Base-by-base conservation (phyloP, 2,888 invertebrate species). In the Ichneumoninae sp. region DNA sequence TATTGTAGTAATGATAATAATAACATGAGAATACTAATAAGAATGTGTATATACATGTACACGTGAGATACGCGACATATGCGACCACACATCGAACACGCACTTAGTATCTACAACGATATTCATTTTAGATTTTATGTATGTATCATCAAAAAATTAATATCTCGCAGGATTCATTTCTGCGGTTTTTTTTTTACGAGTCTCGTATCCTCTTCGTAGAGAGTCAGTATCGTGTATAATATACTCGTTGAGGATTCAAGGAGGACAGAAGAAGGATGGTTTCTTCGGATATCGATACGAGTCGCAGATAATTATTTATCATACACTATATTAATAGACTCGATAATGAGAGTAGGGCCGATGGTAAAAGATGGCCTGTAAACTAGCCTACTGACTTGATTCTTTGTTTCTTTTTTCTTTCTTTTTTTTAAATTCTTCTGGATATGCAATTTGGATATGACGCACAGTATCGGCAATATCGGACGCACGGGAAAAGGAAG, bases 11-110 rank as follows among this genome's bases (percentile, higher is more conserved):
- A 83, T 81, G 71, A 50, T 70, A 76, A 83, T 76, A 60, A 80
- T 70, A 65, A 80, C 77, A 62, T 76, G 68, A 75, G 80, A 81
- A 80, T 69, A 70, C 33, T 84, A 77, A 75, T 62, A 62, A 62
- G 62, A 77, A 82, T 83, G 81, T 81, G 84, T 85, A 71, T 87
- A 69, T 84, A 86, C 84, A 86, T 84, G 77, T 62, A 62, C 62
- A 62, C 33, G 62, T 30, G 65, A 74, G 81, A 80, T 70, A 82
- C 83, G 77, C 68, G 85, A 85, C 81, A 83, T 80, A 81, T 83
- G 81, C 77, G 76, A 68, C 66, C 82, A 79, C 76, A 84, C 79
- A 82, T 81, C 69, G 68, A 86, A 84, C 77, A 72, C 69, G 54
- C 77, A 80, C 65, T 77, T 72, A 70, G 54, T 70, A 81, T 69